Conservation (phyloP, 2,888 invertebrate species). For the Serripes groenlandicus region DNA sequence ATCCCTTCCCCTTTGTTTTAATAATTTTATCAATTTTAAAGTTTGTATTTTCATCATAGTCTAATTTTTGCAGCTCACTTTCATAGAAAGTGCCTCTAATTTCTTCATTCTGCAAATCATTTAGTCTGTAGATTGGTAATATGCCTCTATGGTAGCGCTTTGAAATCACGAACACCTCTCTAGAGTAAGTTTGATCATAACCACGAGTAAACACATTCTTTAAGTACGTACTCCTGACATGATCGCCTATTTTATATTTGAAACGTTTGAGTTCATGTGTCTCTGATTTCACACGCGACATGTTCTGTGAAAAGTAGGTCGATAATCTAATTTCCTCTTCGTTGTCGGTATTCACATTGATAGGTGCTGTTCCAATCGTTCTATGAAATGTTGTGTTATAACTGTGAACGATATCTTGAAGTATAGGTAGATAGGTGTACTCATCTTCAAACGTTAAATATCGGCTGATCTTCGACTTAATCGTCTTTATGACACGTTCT, state of each 20-base stretch:
- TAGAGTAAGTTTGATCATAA: slow-evolving; percentile 58
- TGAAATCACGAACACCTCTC: slow-evolving; percentile 31
- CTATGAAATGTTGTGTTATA: slow-evolving; percentile 37
- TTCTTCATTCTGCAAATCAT: slow-evolving; percentile 32
- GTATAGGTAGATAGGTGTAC: slow-evolving; percentile 22
- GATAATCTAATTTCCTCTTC: slow-evolving; percentile 24
- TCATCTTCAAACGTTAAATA: slow-evolving; percentile 28
- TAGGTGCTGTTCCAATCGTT: slow-evolving; percentile 23
- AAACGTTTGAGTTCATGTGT: not conserved
- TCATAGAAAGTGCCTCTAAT: slow-evolving; percentile 38
- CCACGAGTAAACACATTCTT: slow-evolving; percentile 18
- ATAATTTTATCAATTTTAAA: slow-evolving; percentile 12
- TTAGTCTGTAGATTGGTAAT: slow-evolving; percentile 36
- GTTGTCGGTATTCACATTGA: slow-evolving; percentile 3
- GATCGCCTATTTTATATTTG: slow-evolving; percentile 6
- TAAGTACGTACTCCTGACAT: not conserved
- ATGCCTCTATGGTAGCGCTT: slow-evolving; percentile 31
- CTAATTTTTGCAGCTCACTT: slow-evolving; percentile 37
- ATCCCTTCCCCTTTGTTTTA: not conserved
- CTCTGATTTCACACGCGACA: not conserved
- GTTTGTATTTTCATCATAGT: not conserved
- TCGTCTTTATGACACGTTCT: slow-evolving; percentile 56
- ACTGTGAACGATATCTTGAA: slow-evolving; percentile 30
- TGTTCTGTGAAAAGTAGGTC: too few species aligned
- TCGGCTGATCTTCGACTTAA: slow-evolving; percentile 39